Evolutionary conservation across 2,888 invertebrate genomes (phyloP).

Genomic region (Chrysolina oricalcia): DNA sequence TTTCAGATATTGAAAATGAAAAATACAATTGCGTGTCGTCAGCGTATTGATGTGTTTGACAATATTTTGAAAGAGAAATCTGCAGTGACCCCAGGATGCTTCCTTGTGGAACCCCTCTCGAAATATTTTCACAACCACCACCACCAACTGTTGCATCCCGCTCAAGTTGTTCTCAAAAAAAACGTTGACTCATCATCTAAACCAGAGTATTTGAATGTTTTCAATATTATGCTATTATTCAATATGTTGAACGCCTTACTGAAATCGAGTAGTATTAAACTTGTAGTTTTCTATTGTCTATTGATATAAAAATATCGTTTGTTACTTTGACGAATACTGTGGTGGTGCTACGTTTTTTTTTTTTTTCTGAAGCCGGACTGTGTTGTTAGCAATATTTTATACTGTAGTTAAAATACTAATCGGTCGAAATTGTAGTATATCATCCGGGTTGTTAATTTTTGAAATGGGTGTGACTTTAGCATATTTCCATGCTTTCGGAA

Average conservation of each 20-base stretch:
- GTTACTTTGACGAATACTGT: not conserved
- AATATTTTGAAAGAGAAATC: no score
- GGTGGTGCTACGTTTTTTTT: not conserved
- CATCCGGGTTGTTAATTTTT: slow-evolving; percentile 5
- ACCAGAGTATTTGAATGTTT: not conserved
- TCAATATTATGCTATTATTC: slow-evolving; percentile 7
- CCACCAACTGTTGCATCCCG: no score
- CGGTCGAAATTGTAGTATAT: not conserved
- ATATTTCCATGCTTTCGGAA: no score
- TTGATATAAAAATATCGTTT: not conserved
- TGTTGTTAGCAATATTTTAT: not conserved
- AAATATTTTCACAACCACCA: not conserved
- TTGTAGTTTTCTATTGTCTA: not conserved
- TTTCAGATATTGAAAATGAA: no score
- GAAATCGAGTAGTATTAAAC: slow-evolving; percentile 20
- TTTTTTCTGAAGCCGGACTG: slow-evolving; percentile 2
- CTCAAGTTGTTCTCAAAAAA: no score
- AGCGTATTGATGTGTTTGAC: no score
- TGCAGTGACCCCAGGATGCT: no score
- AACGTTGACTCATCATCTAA: slow-evolving; percentile 7
- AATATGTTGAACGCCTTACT: slow-evolving; percentile 15
- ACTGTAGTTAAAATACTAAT: slow-evolving; percentile 1
- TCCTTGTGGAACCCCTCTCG: not conserved
- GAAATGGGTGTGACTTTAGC: no score
- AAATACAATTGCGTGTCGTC: no score